A percentile compares a stretch with the other conserved stretches of the same genome.
phyloP scores from a whole-genome alignment of 1,140 invertebrate genomes.

The Cydia amplana region DNA sequence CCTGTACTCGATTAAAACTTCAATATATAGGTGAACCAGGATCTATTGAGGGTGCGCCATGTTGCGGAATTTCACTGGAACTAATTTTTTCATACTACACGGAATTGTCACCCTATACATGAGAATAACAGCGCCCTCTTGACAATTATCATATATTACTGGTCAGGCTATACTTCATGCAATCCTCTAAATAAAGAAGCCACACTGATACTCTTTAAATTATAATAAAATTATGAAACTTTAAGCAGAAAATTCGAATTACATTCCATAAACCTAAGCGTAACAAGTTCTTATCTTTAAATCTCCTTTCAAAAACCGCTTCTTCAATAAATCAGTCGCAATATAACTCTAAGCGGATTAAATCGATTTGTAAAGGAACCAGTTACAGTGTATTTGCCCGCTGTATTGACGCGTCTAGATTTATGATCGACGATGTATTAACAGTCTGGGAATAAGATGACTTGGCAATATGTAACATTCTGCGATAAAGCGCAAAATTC shows the following conservation, averaged over 20 bases:
- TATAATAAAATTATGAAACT: background rate
- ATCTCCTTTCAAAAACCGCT: slow-evolving; percentile 24
- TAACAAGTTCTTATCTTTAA: slow-evolving; percentile 17
- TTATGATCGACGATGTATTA: slow-evolving; percentile 29
- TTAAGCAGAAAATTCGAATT: slow-evolving; percentile 8
- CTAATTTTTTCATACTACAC: too few relatives aligned
- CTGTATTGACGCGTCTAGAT: slow-evolving; percentile 25
- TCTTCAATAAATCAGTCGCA: slow-evolving; percentile 22
- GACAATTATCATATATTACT: too few relatives aligned
- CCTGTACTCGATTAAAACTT: too few relatives aligned
- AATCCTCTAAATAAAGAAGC: background rate
- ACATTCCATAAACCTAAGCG: slow-evolving; percentile 10
- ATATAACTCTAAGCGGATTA: slow-evolving; percentile 27
- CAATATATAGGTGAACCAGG: too few relatives aligned
- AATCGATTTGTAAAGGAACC: slow-evolving; percentile 32
- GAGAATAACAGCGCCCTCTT: too few relatives aligned
- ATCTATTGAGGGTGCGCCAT: too few relatives aligned
- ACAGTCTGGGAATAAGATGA: slow-evolving; percentile 11
- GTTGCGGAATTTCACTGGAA: too few relatives aligned
- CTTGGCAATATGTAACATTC: background rate
- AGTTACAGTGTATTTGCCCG: slow-evolving; percentile 28
- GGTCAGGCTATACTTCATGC: too few relatives aligned
- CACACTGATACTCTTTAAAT: background rate
- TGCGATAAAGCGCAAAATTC: background rate
- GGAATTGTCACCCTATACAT: too few relatives aligned